Base-by-base conservation (phyloP, 1,140 invertebrate genomes). In the Agraylea sexmaculata region DNA sequence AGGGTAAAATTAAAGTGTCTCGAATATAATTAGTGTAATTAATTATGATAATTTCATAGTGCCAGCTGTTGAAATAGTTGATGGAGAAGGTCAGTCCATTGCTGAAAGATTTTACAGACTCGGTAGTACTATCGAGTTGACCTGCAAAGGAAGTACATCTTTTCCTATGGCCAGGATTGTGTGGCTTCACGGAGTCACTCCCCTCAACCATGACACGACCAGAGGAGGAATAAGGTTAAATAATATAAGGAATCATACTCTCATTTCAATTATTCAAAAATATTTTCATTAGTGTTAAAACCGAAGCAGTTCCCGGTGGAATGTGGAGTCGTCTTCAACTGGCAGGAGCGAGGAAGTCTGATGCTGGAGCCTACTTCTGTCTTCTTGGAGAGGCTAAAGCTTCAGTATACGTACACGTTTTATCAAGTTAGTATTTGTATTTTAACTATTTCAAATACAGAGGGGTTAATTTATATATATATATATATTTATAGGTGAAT, bases 361-460 rank as follows among this genome's bases (percentile, higher is more conserved):
- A 64, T 42, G 49, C 69, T 16, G 74, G 74, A 21, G 73, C 73
- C 48, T 76, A 74, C 58, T 66, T 68, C 2, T 76, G 73, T 51
- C 60, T 69, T 19, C 71, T 73, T 0, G 70, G 68, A 6, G 73
- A 74, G 48, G 68, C 71, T 11, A 52, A 60, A 13, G 69, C 70
- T 17, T 70, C 65, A 40, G 69, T 75, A 43, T 60, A 58, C 25
- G 73, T 76, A 18, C 69, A 72, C 50, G 65, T 71, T 34, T 52
- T 70, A 18, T 59, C 67, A 44, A 64, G 66, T 67, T 55, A 46
- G 25, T 28, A 18, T 34, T 39, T 31, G n/a, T n/a, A n/a, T n/a
- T 28, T 17, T 2, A 38, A 19, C 8, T 17, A 20, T 17, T 27
- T 37, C 19, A 25, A 7, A 7, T 25, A 7, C 7, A 25, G 7